phyloP scores from a whole-genome alignment of 2,888 invertebrate genomes.

The Diaperis boleti region DNA sequence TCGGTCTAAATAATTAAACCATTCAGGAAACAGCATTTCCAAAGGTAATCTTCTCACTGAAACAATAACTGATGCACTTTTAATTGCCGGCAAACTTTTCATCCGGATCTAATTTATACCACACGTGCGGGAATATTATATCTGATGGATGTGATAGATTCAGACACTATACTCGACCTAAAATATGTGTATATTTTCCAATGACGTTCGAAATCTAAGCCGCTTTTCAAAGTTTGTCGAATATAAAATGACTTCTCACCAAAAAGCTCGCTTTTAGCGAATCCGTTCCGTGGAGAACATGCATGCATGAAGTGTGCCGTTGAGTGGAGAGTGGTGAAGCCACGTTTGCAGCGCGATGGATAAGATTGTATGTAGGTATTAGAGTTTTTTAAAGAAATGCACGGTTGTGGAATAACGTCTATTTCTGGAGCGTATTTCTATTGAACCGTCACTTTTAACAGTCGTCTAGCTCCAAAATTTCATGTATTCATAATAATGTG shows the following conservation, averaged over 20 bases:
- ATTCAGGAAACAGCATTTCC: too few species aligned
- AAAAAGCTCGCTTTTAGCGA: conserved; percentile 7
- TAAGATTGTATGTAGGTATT: conserved; percentile 9
- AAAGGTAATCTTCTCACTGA: too few species aligned
- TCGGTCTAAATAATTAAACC: too few species aligned
- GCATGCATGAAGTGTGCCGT: conserved; percentile 13
- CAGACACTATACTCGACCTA: too few species aligned
- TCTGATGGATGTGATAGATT: too few species aligned
- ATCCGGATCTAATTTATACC: not conserved
- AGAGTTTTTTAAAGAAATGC: conserved; percentile 11
- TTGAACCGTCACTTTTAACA: too few species aligned
- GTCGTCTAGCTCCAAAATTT: too few species aligned
- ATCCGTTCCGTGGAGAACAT: conserved; percentile 9
- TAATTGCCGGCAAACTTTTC: not conserved
- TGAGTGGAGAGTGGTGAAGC: conserved; percentile 1
- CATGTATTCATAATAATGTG: too few species aligned
- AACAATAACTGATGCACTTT: not conserved
- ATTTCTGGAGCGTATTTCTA: not conserved
- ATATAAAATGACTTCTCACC: conserved; percentile 12
- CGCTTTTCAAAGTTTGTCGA: conserved; percentile 13
- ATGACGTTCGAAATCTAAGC: conserved; percentile 12
- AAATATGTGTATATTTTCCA: conserved; percentile 18
- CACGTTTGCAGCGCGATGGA: not conserved
- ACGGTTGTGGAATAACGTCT: not conserved
- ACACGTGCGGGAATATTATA: not conserved